Base-by-base conservation (phyloP, 2,888 invertebrate species). In the Myathropa florea region DNA sequence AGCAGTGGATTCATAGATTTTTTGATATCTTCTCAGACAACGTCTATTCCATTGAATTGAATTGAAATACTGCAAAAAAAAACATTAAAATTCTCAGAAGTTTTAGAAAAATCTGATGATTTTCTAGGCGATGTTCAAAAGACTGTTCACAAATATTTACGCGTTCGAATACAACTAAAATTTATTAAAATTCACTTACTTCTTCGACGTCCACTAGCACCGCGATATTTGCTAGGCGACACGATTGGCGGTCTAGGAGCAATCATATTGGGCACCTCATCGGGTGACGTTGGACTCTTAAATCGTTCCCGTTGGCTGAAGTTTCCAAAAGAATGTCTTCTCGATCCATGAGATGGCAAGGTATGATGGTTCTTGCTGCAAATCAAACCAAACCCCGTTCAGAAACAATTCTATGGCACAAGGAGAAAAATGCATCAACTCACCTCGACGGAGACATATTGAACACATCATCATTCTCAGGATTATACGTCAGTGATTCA, bases 231-330 rank as follows among this genome's bases (percentile, higher is more conserved):
- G 73, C 89, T 91, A 3, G 92, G 92, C 23, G 92, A 91, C 14
- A 91, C 84, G 3, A 91, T 81, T 2, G 93, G 93, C 61, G 92
- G 92, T 36, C 92, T 90, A 14, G 93, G 93, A 10, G 93, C 93
- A 89, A 92, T 89, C 92, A 92, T 92, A 89, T 90, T 92, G 87
- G 93, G 93, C 88, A 92, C 93, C 89, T 93, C 93, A 90, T 93
- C 93, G 83, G 91, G 92, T 39, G 92, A 89, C 14, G 91, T 90
- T 83, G 91, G 88, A 23, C 90, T 88, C 88, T 90, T 79, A 68
- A 88, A 76, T 14, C 88, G 87, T 73, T 88, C 85, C 26, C 88
- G 84, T 64, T 91, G 91, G 60, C 90, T 90, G 90, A 92, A 92
- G 89, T 92, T 92, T 65, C 93, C 91, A 88, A 92, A 91, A 18